These are phyloP conservation scores for Symphodus melops DNA, from an alignment of 2,113 vertebrate species.

Conservation along the genomic window DNA sequence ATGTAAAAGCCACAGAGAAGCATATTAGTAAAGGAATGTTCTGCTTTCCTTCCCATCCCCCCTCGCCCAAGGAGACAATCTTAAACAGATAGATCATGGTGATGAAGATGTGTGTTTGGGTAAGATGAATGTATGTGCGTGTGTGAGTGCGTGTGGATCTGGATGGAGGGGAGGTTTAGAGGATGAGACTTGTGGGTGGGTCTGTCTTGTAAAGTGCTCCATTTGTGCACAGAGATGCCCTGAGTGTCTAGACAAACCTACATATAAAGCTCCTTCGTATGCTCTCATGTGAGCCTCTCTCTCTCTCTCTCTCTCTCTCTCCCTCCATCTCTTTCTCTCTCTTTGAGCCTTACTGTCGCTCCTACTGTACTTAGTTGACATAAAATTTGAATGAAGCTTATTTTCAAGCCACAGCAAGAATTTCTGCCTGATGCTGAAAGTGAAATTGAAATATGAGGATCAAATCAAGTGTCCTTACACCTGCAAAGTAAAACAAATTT, in stretches of 20 bases:
- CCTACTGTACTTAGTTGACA: slow-evolving; percentile 65
- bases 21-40: slow-evolving; percentile 1
- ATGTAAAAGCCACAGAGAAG: background rate
- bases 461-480: background rate
- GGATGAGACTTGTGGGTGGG: slow-evolving; percentile 32
- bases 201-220: slow-evolving; percentile 61
- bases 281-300: slow-evolving; percentile 41
- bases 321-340: slow-evolving; percentile 8
- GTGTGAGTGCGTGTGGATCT: slow-evolving; percentile 4
- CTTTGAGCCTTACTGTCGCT: slow-evolving; percentile 38
- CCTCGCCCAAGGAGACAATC: slow-evolving; percentile 28
- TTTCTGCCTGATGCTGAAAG: slow-evolving; percentile 11
- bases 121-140: slow-evolving; percentile 3
- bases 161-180: slow-evolving; percentile 23
- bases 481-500: background rate
- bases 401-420: slow-evolving; percentile 29
- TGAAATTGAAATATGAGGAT: background rate
- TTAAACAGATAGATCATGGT: slow-evolving; percentile 44
- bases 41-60: background rate
- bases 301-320: slow-evolving; percentile 8
- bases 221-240: slow-evolving; percentile 59
- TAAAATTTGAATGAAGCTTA: slow-evolving; percentile 64
- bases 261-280: slow-evolving; percentile 45
- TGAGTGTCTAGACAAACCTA: slow-evolving; percentile 63
- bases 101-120: slow-evolving; percentile 33